phyloP scores from a whole-genome alignment of 2,113 vertebrate genomes.

The Loxodonta africana region DNA sequence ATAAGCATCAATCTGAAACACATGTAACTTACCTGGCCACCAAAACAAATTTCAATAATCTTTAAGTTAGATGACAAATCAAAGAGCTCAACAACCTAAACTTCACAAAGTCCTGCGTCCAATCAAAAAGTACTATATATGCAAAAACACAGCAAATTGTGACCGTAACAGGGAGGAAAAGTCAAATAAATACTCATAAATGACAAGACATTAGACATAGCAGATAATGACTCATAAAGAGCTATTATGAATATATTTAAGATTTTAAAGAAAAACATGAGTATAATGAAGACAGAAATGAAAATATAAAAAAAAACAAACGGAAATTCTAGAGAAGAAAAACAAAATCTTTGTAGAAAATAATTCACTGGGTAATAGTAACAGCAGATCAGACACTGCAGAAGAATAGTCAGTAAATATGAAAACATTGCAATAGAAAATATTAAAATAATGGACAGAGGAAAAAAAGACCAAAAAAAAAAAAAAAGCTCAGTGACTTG shows the following conservation, averaged over 20 bases:
- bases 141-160: conserved; percentile 5
- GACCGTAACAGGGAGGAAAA: not conserved
- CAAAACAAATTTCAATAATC: not conserved
- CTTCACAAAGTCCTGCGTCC: not conserved
- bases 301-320: not conserved
- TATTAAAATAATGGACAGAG: not conserved
- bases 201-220: not conserved
- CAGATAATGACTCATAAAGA: not conserved
- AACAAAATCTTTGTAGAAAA: not conserved
- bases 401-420: not conserved
- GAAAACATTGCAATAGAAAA: not conserved
- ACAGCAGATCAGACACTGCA: not conserved
- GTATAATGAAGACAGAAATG: not conserved
- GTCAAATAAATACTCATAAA: not conserved
- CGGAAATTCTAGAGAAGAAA: not conserved
- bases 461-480: not conserved
- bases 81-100: not conserved
- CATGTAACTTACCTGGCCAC: not conserved
- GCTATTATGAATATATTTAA: not conserved
- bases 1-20: not conserved
- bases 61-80: not conserved
- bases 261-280: not conserved
- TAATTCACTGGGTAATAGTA: not conserved
- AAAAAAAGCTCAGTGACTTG: too few relatives aligned
- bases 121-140: conserved; percentile 10